phyloP scores from a whole-genome alignment of 2,888 invertebrate species.

The Hydroisotoma schaefferi region DNA sequence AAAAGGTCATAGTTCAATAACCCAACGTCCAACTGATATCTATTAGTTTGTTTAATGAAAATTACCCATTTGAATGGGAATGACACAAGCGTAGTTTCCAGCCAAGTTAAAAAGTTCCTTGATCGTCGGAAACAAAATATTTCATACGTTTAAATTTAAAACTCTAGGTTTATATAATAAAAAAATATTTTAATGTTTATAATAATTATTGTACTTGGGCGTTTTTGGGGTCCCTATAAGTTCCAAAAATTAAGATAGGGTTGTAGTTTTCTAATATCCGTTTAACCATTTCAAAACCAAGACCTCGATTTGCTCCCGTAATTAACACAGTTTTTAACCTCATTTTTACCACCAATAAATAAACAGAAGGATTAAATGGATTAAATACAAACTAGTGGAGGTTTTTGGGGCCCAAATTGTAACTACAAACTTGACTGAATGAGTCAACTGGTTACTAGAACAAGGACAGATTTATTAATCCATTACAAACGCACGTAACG shows the following conservation, averaged over 20 bases:
- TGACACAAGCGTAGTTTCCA: background rate
- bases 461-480: too few relatives aligned
- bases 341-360: too few relatives aligned
- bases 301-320: conserved; percentile 84
- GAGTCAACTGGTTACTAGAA: too few relatives aligned
- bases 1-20: too few relatives aligned
- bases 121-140: background rate
- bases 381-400: too few relatives aligned
- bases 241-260: conserved; percentile 71
- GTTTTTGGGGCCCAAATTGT: too few relatives aligned
- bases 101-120: conserved; percentile 1
- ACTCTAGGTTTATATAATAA: background rate
- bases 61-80: conserved; percentile 6
- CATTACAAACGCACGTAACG: too few relatives aligned
- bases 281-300: conserved; percentile 81
- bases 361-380: too few relatives aligned
- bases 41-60: background rate
- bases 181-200: conserved; percentile 49
- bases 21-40: too few relatives aligned
- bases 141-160: background rate
- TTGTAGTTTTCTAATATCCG: conserved; percentile 56
- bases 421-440: too few relatives aligned
- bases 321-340: conserved; percentile 66
- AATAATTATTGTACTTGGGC: conserved; percentile 56
- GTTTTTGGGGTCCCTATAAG: conserved; percentile 69